phyloP scores from a whole-genome alignment of 2,797 vertebrate species.

The Siniperca undulata region DNA sequence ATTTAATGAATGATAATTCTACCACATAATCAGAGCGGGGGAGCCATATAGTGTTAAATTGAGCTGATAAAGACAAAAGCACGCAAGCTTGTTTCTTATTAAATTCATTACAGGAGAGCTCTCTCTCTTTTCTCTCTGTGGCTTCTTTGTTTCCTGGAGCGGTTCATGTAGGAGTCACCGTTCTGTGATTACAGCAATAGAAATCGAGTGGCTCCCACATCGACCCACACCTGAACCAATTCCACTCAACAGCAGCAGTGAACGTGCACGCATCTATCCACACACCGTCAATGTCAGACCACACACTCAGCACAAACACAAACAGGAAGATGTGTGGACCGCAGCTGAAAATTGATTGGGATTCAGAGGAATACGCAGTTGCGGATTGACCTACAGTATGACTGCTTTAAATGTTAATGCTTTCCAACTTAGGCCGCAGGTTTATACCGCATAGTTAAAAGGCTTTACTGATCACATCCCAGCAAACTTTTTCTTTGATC shows the following conservation, averaged over 20 bases:
- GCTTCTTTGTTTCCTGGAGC: conserved; percentile 77
- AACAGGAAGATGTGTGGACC: background rate
- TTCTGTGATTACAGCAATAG: conserved; percentile 75
- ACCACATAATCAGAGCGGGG: conserved; percentile 53
- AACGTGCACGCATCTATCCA: conserved; percentile 27
- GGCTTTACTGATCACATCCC: conserved; percentile 2
- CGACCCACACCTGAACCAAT: conserved; percentile 65
- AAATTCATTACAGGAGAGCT: conserved; percentile 74
- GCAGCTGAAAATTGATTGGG: conserved; percentile 14
- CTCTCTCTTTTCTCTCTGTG: conserved; percentile 59
- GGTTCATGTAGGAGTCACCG: conserved; percentile 73
- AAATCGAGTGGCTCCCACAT: conserved; percentile 68
- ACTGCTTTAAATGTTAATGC: conserved; percentile 18
- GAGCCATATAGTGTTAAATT: conserved; percentile 52
- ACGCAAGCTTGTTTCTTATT: conserved; percentile 65
- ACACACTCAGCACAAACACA: conserved; percentile 47
- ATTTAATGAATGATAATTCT: conserved; percentile 65
- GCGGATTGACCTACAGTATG: background rate
- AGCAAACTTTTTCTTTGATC: conserved; percentile 38
- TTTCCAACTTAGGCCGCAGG: background rate
- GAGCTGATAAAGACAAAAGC: conserved; percentile 67
- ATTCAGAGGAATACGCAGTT: conserved; percentile 25
- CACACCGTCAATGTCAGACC: conserved; percentile 1
- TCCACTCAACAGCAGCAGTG: conserved; percentile 39
- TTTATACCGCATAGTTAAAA: background rate